Evolutionary conservation across 2,113 vertebrate genomes (phyloP), one percentile per base, ranked within the genome.

Genomic region (Pitta sordida): DNA sequence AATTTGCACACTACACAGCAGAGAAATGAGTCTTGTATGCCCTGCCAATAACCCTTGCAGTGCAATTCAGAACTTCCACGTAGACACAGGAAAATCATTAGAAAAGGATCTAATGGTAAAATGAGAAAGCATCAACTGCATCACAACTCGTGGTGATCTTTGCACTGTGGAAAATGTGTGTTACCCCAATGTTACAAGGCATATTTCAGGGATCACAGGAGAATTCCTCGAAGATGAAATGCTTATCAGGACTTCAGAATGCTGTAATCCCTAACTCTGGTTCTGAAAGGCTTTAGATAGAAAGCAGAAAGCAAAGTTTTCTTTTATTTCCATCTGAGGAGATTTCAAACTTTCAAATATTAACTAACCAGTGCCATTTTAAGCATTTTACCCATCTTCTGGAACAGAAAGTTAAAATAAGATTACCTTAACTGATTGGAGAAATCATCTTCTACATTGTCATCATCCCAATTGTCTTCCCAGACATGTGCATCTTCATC

Each of bases 381-480:
- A 82, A 67, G 23, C 29, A 82, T 63, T 68, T 74, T 58, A 56
- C 6, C 24, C 21, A 32, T 10, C 32, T 81, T 81, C n/a, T 73
- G 39, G 39, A 94, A 75, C 9, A 51, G 20, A 2, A 79, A 59
- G 23, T 77, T 86, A 70, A 73, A 77, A 63, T 34, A 78, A 88
- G 76, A 30, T 96, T 96, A 99, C 99, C 99, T 98, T 95, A 99
- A 95, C 87, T 99, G 99, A 96, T 99, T 99, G 70, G 99, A 99
- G 96, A 99, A 99, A 96, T 99, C 99, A 88, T 99, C 99, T 83
- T 99, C 99, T 39, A 99, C 99, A 10, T 99, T 99, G 97, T 99
- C 99, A 93, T 99, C 99, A 85, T 99, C 99, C 99, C 99, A 99
- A 86, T 99, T 99, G 96, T 99, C 99, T 85, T 99, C 99, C 99